These are phyloP conservation scores for Myxocyprinus asiaticus DNA, from an alignment of 2,113 vertebrate species.

Conservation along the genomic window DNA sequence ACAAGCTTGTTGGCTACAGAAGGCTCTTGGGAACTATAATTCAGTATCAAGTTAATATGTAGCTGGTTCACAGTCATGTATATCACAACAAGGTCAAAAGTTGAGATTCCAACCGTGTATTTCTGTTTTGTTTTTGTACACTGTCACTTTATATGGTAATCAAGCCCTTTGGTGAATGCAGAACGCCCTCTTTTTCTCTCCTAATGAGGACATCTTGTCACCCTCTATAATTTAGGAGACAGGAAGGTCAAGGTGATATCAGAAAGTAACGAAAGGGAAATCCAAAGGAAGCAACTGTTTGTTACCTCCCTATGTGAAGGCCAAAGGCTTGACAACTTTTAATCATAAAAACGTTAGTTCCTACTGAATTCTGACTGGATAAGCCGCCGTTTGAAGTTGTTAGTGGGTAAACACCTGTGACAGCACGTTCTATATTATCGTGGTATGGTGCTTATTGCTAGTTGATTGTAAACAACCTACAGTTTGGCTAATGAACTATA, in stretches of 20 bases:
- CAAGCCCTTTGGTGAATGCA: conserved; percentile 41
- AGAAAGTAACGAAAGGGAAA: conserved; percentile 27
- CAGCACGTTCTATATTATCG: background rate
- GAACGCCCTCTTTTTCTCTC: conserved; percentile 42
- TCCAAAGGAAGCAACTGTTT: background rate
- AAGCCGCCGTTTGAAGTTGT: background rate
- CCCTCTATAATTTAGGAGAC: conserved; percentile 42
- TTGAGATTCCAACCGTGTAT: conserved; percentile 22
- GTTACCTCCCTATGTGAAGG: background rate
- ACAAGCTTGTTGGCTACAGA: background rate
- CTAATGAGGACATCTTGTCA: conserved; percentile 53
- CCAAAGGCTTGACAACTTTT: background rate
- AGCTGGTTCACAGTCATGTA: conserved; percentile 14
- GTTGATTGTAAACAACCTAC: background rate
- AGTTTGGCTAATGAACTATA: background rate
- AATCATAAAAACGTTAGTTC: background rate
- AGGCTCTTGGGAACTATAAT: conserved; percentile 32
- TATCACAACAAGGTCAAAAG: conserved; percentile 43
- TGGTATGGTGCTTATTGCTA: background rate
- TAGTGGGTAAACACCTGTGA: too few relatives aligned
- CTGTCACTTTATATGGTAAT: conserved; percentile 57
- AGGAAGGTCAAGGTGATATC: conserved; percentile 52
- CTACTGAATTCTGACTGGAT: background rate
- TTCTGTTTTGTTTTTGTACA: conserved; percentile 44
- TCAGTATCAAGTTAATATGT: conserved; percentile 41